phyloP scores from a whole-genome alignment of 2,113 vertebrate genomes.

The Xiphias gladius region DNA sequence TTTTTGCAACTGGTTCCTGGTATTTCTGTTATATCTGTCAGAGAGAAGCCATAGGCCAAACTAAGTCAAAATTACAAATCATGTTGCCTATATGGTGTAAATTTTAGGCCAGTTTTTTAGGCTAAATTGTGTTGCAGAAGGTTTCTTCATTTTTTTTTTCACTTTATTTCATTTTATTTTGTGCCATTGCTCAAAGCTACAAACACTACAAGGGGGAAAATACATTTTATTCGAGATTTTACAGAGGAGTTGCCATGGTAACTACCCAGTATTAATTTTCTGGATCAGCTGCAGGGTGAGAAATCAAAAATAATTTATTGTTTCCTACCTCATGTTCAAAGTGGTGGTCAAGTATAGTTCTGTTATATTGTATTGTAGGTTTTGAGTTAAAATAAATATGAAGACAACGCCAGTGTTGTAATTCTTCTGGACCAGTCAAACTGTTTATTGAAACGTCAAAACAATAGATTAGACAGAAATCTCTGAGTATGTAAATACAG shows the following conservation, averaged over 20 bases:
- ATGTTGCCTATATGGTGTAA: background rate
- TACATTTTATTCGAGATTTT: background rate
- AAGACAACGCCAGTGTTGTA: slow-evolving; percentile 35
- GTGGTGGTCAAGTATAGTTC: background rate
- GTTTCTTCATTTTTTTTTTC: background rate
- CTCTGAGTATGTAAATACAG: slow-evolving; percentile 49
- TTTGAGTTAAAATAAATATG: slow-evolving; percentile 38
- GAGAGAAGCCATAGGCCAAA: background rate
- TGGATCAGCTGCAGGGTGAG: background rate
- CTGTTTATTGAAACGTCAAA: slow-evolving; percentile 64
- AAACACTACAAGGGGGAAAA: slow-evolving; percentile 5
- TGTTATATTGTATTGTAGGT: slow-evolving; percentile 20
- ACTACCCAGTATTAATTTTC: background rate
- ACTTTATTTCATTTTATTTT: background rate
- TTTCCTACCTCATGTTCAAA: slow-evolving; percentile 5
- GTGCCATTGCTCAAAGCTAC: background rate
- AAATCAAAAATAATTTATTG: background rate
- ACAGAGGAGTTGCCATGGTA: background rate
- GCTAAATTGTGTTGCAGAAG: background rate
- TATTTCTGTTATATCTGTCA: background rate
- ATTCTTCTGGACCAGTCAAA: slow-evolving; percentile 45
- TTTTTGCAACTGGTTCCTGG: background rate
- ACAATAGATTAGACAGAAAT: slow-evolving; percentile 58
- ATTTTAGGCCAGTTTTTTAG: background rate
- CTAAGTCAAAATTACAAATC: background rate